Base-by-base conservation (phyloP, 2,888 invertebrate species). In the Trichacis sp. region DNA sequence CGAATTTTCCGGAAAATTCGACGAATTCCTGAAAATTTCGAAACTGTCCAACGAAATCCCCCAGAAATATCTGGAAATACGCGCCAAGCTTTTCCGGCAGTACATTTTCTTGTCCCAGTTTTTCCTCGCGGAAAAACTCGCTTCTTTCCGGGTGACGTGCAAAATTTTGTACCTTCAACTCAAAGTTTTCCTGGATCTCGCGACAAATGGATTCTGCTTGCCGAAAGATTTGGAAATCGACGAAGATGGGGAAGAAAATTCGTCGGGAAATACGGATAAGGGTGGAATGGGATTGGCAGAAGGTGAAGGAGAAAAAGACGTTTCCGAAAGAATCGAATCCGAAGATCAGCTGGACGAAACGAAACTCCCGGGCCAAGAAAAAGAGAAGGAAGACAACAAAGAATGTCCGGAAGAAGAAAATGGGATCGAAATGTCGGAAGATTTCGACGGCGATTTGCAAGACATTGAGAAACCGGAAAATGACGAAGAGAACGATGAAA, bases 361-460 rank as follows among this genome's bases (percentile, higher is more conserved):
- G 0, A 88, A 90, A 64, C 92, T 92, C 29, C 91, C 92, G 47
- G 94, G 93, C 76, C 90, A 95, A 76, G 91, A 94, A 66, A 88
- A 91, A 59, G 87, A 87, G 49, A 82, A 91, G 65, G 85, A 88
- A 36, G 90, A 92, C 20, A 89, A 94, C 51, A 88, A 90, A 73
- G 92, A 94, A 77, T 91, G 92, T 73, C 91, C 93, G 76, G 95
- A 97, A 79, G 93, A 95, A 82, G 94, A 97, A 66, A 92, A 95
- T 49, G 96, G 96, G 14, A 91, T 98, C 54, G 97, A 98, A 76
- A 97, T 98, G 96, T 93, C 94, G 14, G 97, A 97, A 71, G 95
- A 98, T 81, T 97, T 98, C 79, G 96, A 96, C 58, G 95, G 93
- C 0, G 92, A 94, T 82, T 84, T 93, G 58, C 94, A 95, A 80